These are phyloP conservation scores for Arothron firmamentum DNA, from an alignment of 2,113 vertebrate genomes.

Conservation along the genomic window DNA sequence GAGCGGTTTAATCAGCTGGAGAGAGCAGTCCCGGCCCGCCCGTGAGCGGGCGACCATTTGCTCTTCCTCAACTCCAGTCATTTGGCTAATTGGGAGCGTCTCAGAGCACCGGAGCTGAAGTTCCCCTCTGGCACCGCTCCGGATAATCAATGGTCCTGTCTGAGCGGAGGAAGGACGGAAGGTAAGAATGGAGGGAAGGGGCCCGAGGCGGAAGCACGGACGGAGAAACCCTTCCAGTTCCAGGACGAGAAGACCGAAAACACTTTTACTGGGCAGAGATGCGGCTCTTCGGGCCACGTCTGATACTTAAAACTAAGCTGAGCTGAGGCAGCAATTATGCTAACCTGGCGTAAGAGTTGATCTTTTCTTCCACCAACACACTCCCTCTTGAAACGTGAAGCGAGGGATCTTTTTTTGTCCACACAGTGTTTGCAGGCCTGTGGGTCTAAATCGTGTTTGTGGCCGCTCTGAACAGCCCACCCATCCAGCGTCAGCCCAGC, in stretches of 20 bases:
- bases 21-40: conserved; percentile 40
- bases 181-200: conserved; percentile 12
- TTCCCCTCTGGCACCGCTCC: conserved; percentile 36
- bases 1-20: conserved; percentile 58
- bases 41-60: conserved; percentile 39
- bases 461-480: conserved; percentile 33
- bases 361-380: neutral
- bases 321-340: no score
- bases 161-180: conserved; percentile 21
- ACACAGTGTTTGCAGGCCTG: conserved; percentile 1
- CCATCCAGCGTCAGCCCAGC: conserved; percentile 45
- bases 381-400: no score
- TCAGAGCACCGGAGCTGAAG: conserved; percentile 56
- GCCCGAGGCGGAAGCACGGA: conserved; percentile 5
- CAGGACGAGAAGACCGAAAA: conserved; percentile 25
- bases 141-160: conserved; percentile 42
- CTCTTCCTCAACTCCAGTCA: conserved; percentile 52
- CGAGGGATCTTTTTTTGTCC: neutral
- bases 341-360: neutral
- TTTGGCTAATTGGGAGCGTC: conserved; percentile 67
- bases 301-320: conserved; percentile 16
- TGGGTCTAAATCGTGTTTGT: conserved; percentile 7
- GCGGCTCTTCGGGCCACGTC: conserved; percentile 2
- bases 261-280: conserved; percentile 26
- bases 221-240: conserved; percentile 1